phyloP scores from a whole-genome alignment of 2,797 vertebrate genomes.

The Pelobates cultripes region DNA sequence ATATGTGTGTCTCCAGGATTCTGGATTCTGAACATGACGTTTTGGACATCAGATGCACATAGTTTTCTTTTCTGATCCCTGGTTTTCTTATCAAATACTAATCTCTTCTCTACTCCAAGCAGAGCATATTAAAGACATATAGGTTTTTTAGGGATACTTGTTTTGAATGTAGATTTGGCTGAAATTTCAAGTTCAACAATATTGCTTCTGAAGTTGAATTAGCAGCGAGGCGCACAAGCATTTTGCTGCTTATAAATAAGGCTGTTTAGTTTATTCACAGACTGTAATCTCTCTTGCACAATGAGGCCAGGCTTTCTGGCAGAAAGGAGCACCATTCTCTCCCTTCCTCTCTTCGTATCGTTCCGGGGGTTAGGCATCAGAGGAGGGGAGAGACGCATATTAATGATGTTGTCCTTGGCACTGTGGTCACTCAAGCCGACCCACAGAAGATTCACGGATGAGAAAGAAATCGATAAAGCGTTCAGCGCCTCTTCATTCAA shows the following conservation, averaged over 20 bases:
- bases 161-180: slow-evolving; percentile 14
- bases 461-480: slow-evolving; percentile 54
- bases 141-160: slow-evolving; percentile 18
- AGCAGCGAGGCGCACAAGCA: slow-evolving; percentile 42
- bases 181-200: slow-evolving; percentile 37
- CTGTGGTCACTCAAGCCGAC: slow-evolving; percentile 56
- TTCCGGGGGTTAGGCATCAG: slow-evolving; percentile 46
- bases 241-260: slow-evolving; percentile 52
- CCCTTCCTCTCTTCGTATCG: slow-evolving; percentile 22
- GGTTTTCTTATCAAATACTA: not conserved
- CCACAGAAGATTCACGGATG: slow-evolving; percentile 53
- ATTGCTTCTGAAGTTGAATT: slow-evolving; percentile 49
- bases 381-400: slow-evolving; percentile 48
- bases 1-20: too few relatives aligned
- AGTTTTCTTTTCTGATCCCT: not conserved
- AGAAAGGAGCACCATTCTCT: slow-evolving; percentile 38
- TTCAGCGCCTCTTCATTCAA: slow-evolving; percentile 54
- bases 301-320: slow-evolving; percentile 48
- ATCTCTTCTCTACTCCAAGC: not conserved
- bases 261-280: slow-evolving; percentile 48
- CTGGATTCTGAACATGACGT: not conserved
- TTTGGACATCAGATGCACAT: not conserved
- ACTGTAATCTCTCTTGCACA: slow-evolving; percentile 53
- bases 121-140: not conserved
- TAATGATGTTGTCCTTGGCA: slow-evolving; percentile 56